phyloP scores from a whole-genome alignment of 2,888 invertebrate species.

The Baronia brevicornis region DNA sequence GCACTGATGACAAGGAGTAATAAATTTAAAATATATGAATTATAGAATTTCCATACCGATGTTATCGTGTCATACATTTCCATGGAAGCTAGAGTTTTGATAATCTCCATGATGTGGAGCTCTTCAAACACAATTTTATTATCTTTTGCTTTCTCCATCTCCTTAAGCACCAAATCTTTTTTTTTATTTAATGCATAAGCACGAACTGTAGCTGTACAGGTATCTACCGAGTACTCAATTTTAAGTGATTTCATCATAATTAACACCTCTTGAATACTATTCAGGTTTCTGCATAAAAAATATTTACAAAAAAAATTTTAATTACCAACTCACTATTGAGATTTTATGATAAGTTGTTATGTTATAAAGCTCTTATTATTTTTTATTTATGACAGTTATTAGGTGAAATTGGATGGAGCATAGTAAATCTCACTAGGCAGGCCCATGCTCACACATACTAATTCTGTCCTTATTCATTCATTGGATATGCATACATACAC shows the following conservation, averaged over 20 bases:
- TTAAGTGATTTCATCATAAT: conserved; percentile 76
- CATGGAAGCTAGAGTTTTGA: conserved; percentile 48
- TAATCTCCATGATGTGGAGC: conserved; percentile 64
- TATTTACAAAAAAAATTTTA: conserved; percentile 2
- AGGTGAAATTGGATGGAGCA: no score
- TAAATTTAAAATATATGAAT: no score
- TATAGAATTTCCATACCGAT: conserved; percentile 34
- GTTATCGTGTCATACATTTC: conserved; percentile 39
- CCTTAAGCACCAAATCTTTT: conserved; percentile 36
- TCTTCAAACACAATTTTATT: conserved; percentile 47
- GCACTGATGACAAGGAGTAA: no score
- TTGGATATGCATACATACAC: no score
- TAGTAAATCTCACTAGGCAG: no score
- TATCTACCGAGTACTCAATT: conserved; percentile 58
- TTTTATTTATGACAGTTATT: no score
- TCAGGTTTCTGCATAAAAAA: conserved; percentile 35
- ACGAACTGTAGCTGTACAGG: conserved; percentile 64
- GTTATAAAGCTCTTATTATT: no score
- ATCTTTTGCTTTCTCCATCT: conserved; percentile 40
- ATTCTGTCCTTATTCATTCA: no score
- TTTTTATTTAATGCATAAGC: conserved; percentile 68
- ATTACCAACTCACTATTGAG: no score
- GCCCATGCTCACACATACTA: no score
- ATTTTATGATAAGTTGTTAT: no score
- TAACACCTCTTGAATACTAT: conserved; percentile 64